Conservation (phyloP, 2,888 invertebrate genomes). For the Dryobotodes eremita region DNA sequence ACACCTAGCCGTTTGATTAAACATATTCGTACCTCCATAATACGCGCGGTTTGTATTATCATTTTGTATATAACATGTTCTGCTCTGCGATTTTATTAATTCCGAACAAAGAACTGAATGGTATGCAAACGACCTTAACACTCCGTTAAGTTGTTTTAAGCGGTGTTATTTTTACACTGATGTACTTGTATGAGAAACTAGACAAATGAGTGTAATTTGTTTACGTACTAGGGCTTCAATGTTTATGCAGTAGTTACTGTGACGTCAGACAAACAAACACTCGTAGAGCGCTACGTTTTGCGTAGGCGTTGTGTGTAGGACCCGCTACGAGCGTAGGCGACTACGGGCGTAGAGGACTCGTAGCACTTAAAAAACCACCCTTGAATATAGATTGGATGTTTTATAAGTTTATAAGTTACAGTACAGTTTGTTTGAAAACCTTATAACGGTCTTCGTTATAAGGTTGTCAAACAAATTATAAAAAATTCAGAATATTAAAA, state of each 20-base stretch:
- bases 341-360: conserved; percentile 63
- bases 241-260: conserved; percentile 42
- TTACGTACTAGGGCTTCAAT: conserved; percentile 51
- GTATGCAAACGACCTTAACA: conserved; percentile 49
- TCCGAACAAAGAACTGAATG: conserved; percentile 67
- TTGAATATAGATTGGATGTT: conserved; percentile 65
- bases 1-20: conserved; percentile 77
- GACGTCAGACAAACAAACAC: conserved; percentile 53
- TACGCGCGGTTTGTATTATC: conserved; percentile 70
- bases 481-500: conserved; percentile 54
- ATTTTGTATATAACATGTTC: conserved; percentile 73
- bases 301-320: conserved; percentile 66
- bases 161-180: conserved; percentile 34
- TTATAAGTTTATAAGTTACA: conserved; percentile 33
- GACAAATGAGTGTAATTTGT: conserved; percentile 50
- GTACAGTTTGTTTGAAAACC: conserved; percentile 22
- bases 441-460: conserved; percentile 8
- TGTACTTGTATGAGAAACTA: conserved; percentile 43
- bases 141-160: conserved; percentile 38
- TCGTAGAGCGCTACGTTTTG: conserved; percentile 63
- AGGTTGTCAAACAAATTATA: conserved; percentile 42
- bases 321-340: conserved; percentile 71
- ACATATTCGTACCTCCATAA: conserved; percentile 73
- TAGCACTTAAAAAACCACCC: conserved; percentile 60
- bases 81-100: conserved; percentile 66